These are phyloP conservation scores for Microcebus lehilahytsara DNA, from an alignment of 2,113 vertebrate species.

Conservation along the genomic window DNA sequence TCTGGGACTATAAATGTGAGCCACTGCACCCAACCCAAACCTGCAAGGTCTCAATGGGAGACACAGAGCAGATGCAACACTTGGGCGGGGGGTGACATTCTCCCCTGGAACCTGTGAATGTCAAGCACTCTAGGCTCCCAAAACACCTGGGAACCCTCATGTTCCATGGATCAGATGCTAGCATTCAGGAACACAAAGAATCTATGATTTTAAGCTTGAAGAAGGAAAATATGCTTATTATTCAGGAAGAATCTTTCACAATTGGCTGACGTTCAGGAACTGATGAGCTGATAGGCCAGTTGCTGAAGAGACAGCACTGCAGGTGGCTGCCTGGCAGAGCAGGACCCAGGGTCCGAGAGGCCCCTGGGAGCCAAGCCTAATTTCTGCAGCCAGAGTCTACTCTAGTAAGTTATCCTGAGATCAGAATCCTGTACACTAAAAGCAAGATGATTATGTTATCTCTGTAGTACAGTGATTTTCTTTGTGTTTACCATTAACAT, in stretches of 20 bases:
- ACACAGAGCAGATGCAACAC: background rate
- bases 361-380: background rate
- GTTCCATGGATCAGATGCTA: background rate
- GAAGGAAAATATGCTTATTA: background rate
- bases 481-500: background rate
- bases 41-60: background rate
- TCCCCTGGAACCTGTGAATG: background rate
- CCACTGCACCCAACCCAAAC: background rate
- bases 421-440: background rate
- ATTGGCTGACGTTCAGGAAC: background rate
- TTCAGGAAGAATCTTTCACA: background rate
- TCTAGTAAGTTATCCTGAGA: background rate
- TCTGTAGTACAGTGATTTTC: background rate
- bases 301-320: background rate
- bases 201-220: background rate
- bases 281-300: background rate
- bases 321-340: background rate
- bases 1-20: too few species aligned
- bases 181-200: background rate
- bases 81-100: rapidly evolving
- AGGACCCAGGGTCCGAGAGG: background rate
- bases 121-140: background rate
- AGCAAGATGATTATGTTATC: background rate
- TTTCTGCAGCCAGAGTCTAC: background rate
- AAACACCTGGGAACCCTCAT: background rate